Conservation (phyloP, 64 coral and sea anemone species). For the Dendronephthya gigantea region DNA sequence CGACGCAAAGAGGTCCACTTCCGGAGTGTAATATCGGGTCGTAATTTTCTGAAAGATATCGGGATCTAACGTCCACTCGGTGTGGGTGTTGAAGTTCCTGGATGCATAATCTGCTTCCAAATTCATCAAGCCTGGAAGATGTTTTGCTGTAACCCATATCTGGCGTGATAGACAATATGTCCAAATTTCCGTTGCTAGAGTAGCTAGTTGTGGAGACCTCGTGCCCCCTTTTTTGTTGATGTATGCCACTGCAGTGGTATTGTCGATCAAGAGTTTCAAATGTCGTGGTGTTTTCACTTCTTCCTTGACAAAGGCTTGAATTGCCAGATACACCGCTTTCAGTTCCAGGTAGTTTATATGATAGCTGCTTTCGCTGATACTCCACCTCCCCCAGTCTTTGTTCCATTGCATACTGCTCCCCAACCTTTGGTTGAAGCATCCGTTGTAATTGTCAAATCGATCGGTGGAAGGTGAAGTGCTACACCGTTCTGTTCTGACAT, state of each 20-base stretch:
- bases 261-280: conserved; percentile 47
- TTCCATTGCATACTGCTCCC: conserved; percentile 37
- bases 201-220: background rate
- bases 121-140: conserved; percentile 26
- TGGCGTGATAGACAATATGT: background rate
- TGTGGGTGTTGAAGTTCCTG: conserved; percentile 28
- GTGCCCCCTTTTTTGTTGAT: conserved; percentile 40
- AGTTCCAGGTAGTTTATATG: conserved; percentile 40
- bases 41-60: conserved; percentile 32
- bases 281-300: conserved; percentile 6
- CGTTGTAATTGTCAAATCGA: conserved; percentile 22
- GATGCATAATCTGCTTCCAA: conserved; percentile 27
- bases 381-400: conserved; percentile 29
- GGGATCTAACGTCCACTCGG: conserved; percentile 27
- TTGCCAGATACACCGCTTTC: conserved; percentile 25
- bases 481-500: conserved; percentile 1
- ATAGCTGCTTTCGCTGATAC: background rate
- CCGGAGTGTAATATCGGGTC: conserved; percentile 21
- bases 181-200: conserved; percentile 31
- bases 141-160: conserved; percentile 32
- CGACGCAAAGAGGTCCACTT: conserved; percentile 33
- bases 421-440: conserved; percentile 43
- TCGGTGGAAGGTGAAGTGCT: background rate
- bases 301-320: conserved; percentile 1
- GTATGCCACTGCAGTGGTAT: too few species aligned